Evolutionary conservation across 2,113 vertebrate species (phyloP), one percentile per base, ranked within the genome.

Genomic region (Murina feae): DNA sequence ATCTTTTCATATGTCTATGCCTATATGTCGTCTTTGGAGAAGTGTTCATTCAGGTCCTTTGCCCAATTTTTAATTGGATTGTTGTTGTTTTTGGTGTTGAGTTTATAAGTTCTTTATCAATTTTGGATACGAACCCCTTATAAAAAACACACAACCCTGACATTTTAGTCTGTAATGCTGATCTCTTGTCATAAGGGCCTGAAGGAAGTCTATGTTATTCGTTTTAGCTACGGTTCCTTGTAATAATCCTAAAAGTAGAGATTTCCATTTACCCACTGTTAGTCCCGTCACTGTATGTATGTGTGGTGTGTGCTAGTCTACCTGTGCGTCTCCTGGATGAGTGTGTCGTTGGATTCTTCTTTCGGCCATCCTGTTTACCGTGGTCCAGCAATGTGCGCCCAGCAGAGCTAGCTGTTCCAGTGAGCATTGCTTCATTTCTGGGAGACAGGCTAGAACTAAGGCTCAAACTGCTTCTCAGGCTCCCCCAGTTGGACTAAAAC

Each of bases 161-260:
- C 74, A 16, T 35, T 88, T 86, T 60, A 63, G 37, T 72, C 69
- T 72, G 12, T 14, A 28, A 72, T 30, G 72, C 63, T 16, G 10
- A 44, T 44, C 44, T 44, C 44, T 44, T 44, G 9, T 42, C 44
- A 12, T 51, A 84, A 65, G 44, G n/a, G 10, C 37, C 16, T 53
- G 53, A 81, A 82, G 51, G 35, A 20, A 35, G 17, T 60, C 66
- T 65, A 0, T 17, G 58, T 20, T 72, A 35, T 93, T 78, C 84
- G 18, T 94, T 89, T 96, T 65, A 68, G 30, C 78, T 35, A 28
- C 87, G 94, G 21, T 60, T 53, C n/a, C 35, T 85, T 74, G 39
- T 25, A 86, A n/a, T 35, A 42, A 0, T 35, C 23, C 9, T 85
- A 6, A 49, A 39, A 72, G 69, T 42, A 25, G 69, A 72, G 37